Evolutionary conservation across 2,797 vertebrate genomes (phyloP), one percentile per base, ranked within the genome.

Genomic region (Bryconaethiops microstoma): DNA sequence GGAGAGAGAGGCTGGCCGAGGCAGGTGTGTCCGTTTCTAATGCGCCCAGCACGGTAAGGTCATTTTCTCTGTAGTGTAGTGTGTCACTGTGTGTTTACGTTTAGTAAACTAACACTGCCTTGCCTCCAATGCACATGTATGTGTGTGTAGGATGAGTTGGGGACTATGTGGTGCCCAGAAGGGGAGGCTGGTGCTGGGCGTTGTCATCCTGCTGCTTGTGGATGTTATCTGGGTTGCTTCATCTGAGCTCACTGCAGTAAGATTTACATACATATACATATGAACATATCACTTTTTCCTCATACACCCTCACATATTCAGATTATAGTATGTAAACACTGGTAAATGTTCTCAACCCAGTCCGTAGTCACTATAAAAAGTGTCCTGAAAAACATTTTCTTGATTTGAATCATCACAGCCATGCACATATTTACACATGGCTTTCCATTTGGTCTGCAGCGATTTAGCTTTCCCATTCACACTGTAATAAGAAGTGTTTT

Each of bases 141-240:
- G 95, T 93, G 92, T 95, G 83, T 96, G 96, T 93, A 91, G 97
- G 91, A 97, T 98, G 97, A 99, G 97, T 89, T 94, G 96, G 88
- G 94, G 96, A 94, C 95, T 94, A 92, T 95, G 96, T 71, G 93
- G 93, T 77, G 86, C 94, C 79, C 97, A 97, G 90, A 95, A 97
- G 65, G 93, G 95, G 83, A 92, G 97, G 63, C 92, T 99, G 96
- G 94, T 94, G 75, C 93, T 99, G 79, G 97, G 97, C 48, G 95
- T 99, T 80, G 91, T 96, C 74, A 95, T 99, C 86, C 95, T 99
- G 63, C 94, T 99, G 78, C 94, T 99, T 25, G 97, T 99, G 81
- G 97, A 99, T 6, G 92, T 99, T 78, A 98, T 99, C 88, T 99
- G 97, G 97, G 97, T 99, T 1, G 97, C 95, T 16, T 99, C 97